Evolutionary conservation across 2,797 vertebrate species (phyloP), one percentile per base, ranked within the genome.

Genomic region (Chaenodraco wilsoni): DNA sequence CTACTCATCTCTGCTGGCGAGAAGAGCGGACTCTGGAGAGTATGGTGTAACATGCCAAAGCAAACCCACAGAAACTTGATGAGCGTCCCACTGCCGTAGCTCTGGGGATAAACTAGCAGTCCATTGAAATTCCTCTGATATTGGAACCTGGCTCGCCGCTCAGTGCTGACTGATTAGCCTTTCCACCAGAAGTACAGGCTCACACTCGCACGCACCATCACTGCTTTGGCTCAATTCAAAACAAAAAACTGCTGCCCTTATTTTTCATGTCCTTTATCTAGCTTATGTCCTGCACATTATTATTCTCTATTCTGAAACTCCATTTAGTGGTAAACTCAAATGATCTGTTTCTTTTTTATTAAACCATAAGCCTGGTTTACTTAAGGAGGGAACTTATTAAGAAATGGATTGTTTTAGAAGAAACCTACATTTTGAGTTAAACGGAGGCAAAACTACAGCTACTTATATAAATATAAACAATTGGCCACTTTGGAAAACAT

Each of bases 71-170:
- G 87, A 90, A 90, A 88, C 80, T 15, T 27, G 79, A 91, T 79
- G 62, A 85, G 76, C 50, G 81, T 90, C 83, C 79, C 61, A 2
- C 76, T 44, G 77, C 83, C 2, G 41, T 48, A 17, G 68, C 85
- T 87, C 78, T 15, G 49, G 74, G 81, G 81, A 85, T 89, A 82
- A 65, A 74, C 78, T 85, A 58, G 9, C 86, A 73, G 52, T 88
- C 88, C 70, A 84, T 85, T 87, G 74, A 85, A 83, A 89, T 90
- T 92, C 91, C 69, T 91, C 81, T 69, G 78, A 81, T 86, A 79
- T 65, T 87, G 62, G 67, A 86, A 81, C 69, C 72, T 44, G 61
- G 70, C 71, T 76, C 14, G 0, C 40, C 15, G n/a, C 73, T 81
- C 60, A 31, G 59, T 16, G 19, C 57, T 65, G 62, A 65, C 55